These are phyloP conservation scores for Python bivittatus DNA, from an alignment of 2,113 vertebrate species.

Conservation along the genomic window DNA sequence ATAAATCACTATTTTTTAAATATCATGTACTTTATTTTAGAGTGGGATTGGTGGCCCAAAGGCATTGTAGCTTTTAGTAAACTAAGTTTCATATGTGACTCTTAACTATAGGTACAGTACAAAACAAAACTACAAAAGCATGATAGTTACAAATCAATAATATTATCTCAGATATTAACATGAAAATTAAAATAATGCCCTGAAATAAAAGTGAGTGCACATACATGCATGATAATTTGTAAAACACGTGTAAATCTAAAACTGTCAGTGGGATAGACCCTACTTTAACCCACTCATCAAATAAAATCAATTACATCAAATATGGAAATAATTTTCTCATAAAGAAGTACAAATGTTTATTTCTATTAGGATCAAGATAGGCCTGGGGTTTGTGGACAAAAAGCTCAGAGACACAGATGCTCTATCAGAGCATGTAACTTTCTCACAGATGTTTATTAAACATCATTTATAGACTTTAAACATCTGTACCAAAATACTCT, in stretches of 20 bases:
- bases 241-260: neutral
- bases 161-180: neutral
- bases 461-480: neutral
- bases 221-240: neutral
- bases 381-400: neutral
- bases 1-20: neutral
- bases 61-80: no score
- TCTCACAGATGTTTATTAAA: neutral
- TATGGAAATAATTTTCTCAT: neutral
- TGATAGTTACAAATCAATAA: no score
- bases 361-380: neutral
- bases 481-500: neutral
- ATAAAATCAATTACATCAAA: neutral
- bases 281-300: neutral
- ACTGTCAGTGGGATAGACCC: neutral
- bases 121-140: no score
- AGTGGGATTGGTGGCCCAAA: no score
- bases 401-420: neutral
- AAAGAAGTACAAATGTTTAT: neutral
- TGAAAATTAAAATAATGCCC: neutral
- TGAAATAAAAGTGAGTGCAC: neutral
- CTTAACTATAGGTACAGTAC: no score
- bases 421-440: neutral
- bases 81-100: no score
- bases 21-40: neutral